Evolutionary conservation across 2,113 vertebrate genomes (phyloP), one percentile per base, ranked within the genome.

Genomic region (Aegypius monachus): DNA sequence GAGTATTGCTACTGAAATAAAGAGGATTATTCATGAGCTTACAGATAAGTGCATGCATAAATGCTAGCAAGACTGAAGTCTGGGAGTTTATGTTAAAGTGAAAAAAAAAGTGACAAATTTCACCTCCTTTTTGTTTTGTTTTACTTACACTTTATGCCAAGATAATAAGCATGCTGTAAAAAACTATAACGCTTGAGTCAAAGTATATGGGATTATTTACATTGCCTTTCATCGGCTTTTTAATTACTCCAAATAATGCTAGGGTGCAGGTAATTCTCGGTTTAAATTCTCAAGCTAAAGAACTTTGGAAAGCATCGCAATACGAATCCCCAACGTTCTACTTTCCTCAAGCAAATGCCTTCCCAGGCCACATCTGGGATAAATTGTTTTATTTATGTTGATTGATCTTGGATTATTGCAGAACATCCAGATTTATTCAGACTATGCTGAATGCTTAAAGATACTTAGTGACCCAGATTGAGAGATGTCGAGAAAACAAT

Each of bases 311-410:
- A 90, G 63, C 3, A 10, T 34, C 66, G 48, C 18, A 43, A 17
- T 73, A 95, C 95, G 93, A 95, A 97, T 88, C 61, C 58, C 84
- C 65, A 68, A 85, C 82, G n/a, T 50, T 62, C 27, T 53, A 32
- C n/a, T 88, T 96, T 94, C 71, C 12, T 45, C 67, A 93, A 93
- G 59, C 78, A 96, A 98, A 97, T 92, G 56, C 92, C 70, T 97
- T 97, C 95, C 93, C 72, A 87, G 93, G 86, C 81, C 93, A 97
- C 93, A 97, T 96, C 88, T 96, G 83, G 56, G 70, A 92, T 50
- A 73, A 86, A 95, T 62, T 95, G 59, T 85, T 97, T 97, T 98
- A 90, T 97, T 98, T 97, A 90, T 65, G 11, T 91, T 96, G 94
- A 95, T 97, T 96, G 94, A 97, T 98, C 95, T 94, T 91, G 70